Percentiles rank a stretch among this genome's conserved stretches.
Evolutionary conservation across 2,888 invertebrate species (phyloP).

Genomic region (Heliconius erato): DNA sequence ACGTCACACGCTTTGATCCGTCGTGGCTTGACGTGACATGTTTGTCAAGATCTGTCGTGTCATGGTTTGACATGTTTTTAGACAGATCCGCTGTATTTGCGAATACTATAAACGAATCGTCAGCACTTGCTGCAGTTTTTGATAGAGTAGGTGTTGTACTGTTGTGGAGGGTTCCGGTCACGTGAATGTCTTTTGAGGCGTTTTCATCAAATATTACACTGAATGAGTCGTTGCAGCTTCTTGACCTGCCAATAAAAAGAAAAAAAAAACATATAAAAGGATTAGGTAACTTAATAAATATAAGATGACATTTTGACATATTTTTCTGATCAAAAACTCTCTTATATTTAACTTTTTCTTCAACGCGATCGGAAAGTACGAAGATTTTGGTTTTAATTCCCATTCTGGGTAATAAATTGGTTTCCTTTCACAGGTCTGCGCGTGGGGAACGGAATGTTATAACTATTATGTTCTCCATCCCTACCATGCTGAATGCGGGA

Average conservation of each 20-base stretch:
- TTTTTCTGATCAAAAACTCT: no score
- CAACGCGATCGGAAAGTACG: no score
- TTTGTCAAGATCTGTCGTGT: conserved; percentile 11
- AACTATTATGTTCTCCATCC: no score
- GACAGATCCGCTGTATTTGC: conserved; percentile 58
- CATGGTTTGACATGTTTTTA: not conserved
- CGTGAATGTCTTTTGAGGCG: conserved; percentile 56
- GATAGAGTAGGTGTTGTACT: conserved; percentile 56
- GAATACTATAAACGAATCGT: conserved; percentile 77
- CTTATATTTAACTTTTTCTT: no score
- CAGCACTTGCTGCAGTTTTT: conserved; percentile 56
- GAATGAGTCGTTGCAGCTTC: conserved; percentile 81
- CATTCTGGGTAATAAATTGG: no score
- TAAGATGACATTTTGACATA: no score
- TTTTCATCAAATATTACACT: conserved; percentile 79
- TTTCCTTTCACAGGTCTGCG: no score
- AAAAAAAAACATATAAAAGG: not conserved
- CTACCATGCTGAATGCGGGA: no score
- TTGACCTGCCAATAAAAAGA: conserved; percentile 63
- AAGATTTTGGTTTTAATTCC: no score
- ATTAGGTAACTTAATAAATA: not conserved
- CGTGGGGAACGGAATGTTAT: no score
- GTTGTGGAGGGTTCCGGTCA: conserved; percentile 40
- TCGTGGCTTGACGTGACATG: conserved; percentile 9
- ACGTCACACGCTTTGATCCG: not conserved